A percentile compares a stretch with the other conserved stretches of the same genome.
phyloP scores from a whole-genome alignment of 1,140 invertebrate species.

The Meloidogyne hapla region DNA sequence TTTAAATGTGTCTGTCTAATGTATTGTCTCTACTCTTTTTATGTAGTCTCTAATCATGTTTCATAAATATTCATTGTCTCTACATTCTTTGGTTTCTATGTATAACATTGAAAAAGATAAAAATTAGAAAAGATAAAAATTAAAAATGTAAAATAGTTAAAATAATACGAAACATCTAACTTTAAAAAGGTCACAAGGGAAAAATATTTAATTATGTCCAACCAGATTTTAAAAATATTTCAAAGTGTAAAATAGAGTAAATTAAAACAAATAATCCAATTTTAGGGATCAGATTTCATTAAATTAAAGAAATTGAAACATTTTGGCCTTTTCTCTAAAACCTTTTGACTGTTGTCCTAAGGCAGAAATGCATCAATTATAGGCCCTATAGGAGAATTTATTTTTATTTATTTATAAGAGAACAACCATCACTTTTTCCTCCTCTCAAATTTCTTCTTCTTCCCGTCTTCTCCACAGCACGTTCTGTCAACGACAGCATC shows the following conservation, averaged over 20 bases:
- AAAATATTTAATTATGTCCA: neutral
- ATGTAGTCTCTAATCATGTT: neutral
- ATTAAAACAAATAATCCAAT: neutral
- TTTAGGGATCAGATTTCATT: neutral
- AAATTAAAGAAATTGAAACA: neutral
- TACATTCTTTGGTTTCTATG: neutral
- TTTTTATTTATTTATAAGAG: neutral
- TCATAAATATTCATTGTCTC: too few relatives aligned
- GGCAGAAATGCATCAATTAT: neutral
- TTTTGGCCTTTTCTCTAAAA: neutral
- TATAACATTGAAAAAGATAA: neutral
- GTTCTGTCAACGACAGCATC: slow-evolving; percentile 1
- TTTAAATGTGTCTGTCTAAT: neutral
- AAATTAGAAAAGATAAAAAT: neutral
- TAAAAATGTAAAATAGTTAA: neutral
- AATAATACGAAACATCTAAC: neutral
- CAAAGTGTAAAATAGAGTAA: neutral
- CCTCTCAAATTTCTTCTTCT: neutral
- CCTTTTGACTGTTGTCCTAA: neutral
- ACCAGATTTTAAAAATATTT: neutral
- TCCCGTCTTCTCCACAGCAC: neutral
- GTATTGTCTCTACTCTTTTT: neutral
- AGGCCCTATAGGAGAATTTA: too few relatives aligned
- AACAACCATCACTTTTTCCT: neutral
- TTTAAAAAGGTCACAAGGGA: neutral